These are phyloP conservation scores for Mycalesis mineus DNA, from an alignment of 2,888 invertebrate genomes.

Conservation along the genomic window DNA sequence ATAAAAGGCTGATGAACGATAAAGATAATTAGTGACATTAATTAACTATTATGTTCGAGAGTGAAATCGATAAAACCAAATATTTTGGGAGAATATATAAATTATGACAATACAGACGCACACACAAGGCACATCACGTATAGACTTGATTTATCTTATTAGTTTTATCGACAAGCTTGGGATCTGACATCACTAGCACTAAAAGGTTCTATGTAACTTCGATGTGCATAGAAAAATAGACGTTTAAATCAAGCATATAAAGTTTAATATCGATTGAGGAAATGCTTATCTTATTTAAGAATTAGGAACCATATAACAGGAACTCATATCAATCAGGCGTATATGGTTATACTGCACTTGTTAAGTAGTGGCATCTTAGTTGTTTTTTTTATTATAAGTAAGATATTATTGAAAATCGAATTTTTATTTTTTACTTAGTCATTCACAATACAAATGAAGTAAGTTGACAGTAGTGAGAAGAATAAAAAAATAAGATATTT, in stretches of 20 bases:
- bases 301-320: background rate
- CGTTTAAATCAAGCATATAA: constrained; percentile 39
- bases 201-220: constrained; percentile 38
- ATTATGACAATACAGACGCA: constrained; percentile 53
- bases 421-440: too few relatives aligned
- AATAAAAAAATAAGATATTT: too few relatives aligned
- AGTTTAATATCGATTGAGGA: constrained; percentile 31
- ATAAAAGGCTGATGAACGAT: constrained; percentile 26
- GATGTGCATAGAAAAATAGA: constrained; percentile 35
- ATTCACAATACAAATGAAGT: too few relatives aligned
- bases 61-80: constrained; percentile 42
- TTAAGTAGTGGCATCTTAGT: background rate
- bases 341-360: background rate
- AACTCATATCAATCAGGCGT: background rate
- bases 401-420: too few relatives aligned
- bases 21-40: constrained; percentile 44
- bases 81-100: constrained; percentile 38
- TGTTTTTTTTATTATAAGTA: too few relatives aligned
- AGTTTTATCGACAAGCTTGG: constrained; percentile 57
- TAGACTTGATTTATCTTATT: constrained; percentile 64
- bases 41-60: constrained; percentile 38
- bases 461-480: too few relatives aligned
- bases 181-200: constrained; percentile 36
- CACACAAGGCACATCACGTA: constrained; percentile 39
- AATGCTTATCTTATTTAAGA: background rate